These are phyloP conservation scores for Atethmia centrago DNA, from an alignment of 2,888 invertebrate species.

Conservation along the genomic window DNA sequence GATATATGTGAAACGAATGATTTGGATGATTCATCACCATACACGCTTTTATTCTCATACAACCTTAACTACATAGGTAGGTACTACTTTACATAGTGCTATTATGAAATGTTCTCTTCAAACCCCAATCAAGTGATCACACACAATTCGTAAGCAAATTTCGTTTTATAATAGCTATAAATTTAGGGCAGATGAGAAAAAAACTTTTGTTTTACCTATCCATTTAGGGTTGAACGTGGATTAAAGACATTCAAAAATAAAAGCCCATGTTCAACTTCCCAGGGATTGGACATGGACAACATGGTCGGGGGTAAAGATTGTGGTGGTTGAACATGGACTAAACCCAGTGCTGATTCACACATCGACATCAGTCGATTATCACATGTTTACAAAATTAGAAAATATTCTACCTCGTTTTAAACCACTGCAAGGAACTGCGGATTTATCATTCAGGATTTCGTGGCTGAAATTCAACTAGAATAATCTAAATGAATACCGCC, in stretches of 20 bases:
- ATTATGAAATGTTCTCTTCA: background rate
- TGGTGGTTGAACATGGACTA: no score
- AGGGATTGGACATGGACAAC: no score
- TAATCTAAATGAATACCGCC: background rate
- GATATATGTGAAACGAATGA: no score
- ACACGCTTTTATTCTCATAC: background rate
- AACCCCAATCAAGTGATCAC: background rate
- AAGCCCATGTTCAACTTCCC: no score
- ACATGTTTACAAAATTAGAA: background rate
- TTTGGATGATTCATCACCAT: background rate
- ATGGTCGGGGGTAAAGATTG: no score
- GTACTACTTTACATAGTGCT: no score
- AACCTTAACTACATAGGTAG: background rate
- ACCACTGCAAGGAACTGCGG: no score
- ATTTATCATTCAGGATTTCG: background rate
- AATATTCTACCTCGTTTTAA: background rate
- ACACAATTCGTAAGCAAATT: background rate
- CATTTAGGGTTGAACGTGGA: no score
- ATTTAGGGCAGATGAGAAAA: no score
- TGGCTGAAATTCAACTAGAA: background rate
- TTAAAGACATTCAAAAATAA: no score
- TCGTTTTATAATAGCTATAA: no score
- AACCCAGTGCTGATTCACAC: background rate
- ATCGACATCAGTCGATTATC: background rate
- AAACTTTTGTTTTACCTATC: no score